Evolutionary conservation across 2,113 vertebrate species (phyloP).

Genomic region (Lepus timidus): DNA sequence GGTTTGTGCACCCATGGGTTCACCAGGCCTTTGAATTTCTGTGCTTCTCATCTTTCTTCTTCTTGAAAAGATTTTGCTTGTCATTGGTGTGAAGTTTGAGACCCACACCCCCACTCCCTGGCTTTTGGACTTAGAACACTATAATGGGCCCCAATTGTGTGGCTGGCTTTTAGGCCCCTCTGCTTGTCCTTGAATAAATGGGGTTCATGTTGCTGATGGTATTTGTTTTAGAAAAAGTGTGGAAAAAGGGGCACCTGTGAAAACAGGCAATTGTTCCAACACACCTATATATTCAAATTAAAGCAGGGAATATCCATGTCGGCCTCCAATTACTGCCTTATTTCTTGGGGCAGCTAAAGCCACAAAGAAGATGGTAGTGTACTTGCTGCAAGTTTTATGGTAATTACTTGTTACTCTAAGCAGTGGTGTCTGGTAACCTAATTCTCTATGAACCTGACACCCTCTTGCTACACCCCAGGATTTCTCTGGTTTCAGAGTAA

Average conservation of each 20-base stretch:
- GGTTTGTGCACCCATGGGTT: constrained; percentile 76
- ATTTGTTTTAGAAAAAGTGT: constrained; percentile 81
- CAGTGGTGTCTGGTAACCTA: constrained; percentile 34
- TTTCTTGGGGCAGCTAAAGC: constrained; percentile 68
- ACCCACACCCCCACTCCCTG: constrained; percentile 59
- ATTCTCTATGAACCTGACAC: constrained; percentile 44
- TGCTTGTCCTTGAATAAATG: constrained; percentile 81
- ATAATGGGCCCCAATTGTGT: constrained; percentile 68
- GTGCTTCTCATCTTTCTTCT: constrained; percentile 85
- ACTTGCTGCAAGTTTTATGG: constrained; percentile 60
- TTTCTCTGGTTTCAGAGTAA: constrained; percentile 73
- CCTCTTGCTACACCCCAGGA: fast-evolving
- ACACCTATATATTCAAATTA: constrained; percentile 72
- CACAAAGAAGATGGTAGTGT: constrained; percentile 58
- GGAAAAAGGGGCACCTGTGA: constrained; percentile 75
- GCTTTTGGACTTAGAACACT: constrained; percentile 63
- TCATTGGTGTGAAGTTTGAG: constrained; percentile 80
- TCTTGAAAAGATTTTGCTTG: constrained; percentile 83
- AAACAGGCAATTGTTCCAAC: constrained; percentile 81
- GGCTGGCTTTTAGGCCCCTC: constrained; percentile 68
- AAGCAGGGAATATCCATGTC: constrained; percentile 75
- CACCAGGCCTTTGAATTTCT: constrained; percentile 76
- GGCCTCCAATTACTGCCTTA: constrained; percentile 70
- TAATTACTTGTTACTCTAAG: constrained; percentile 69
- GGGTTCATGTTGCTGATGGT: constrained; percentile 79